Conservation (phyloP, 1,140 invertebrate genomes). For the Drosophila watanabei region DNA sequence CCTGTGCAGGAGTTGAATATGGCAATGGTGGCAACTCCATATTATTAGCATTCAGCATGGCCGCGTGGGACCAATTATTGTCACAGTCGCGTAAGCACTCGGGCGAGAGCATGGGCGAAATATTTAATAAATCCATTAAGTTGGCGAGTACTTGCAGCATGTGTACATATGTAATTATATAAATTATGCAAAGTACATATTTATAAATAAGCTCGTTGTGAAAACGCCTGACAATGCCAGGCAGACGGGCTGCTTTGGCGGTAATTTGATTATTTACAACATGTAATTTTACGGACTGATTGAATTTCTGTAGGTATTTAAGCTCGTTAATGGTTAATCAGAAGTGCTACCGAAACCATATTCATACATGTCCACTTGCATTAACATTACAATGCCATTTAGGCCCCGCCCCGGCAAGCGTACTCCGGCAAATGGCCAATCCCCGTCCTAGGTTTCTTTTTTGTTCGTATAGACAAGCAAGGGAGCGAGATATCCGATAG, state of each 20-base stretch:
- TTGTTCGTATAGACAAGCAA: conserved; percentile 25
- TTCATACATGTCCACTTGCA: conserved; percentile 27
- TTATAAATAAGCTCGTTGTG: conserved; percentile 30
- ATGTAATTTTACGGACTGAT: conserved; percentile 43
- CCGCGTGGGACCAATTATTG: conserved; percentile 35
- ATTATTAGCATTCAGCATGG: conserved; percentile 36
- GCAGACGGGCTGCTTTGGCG: neutral
- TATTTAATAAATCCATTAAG: conserved; percentile 37
- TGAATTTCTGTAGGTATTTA: conserved; percentile 49
- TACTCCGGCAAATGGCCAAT: conserved; percentile 36
- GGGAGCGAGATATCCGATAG: conserved; percentile 36
- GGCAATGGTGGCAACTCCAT: conserved; percentile 44
- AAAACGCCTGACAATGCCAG: conserved; percentile 25
- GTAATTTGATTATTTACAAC: conserved; percentile 40
- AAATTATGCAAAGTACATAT: conserved; percentile 45
- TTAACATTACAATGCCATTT: conserved; percentile 22
- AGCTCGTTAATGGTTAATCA: conserved; percentile 48
- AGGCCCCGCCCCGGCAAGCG: conserved; percentile 42
- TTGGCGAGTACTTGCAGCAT: conserved; percentile 6
- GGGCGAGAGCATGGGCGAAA: neutral
- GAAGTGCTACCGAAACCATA: conserved; percentile 42
- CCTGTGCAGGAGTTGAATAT: neutral
- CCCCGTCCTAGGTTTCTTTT: conserved; percentile 30
- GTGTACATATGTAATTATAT: conserved; percentile 36
- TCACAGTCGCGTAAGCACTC: conserved; percentile 21